phyloP scores from a whole-genome alignment of 2,888 invertebrate genomes.

The Plagiodera versicolora region DNA sequence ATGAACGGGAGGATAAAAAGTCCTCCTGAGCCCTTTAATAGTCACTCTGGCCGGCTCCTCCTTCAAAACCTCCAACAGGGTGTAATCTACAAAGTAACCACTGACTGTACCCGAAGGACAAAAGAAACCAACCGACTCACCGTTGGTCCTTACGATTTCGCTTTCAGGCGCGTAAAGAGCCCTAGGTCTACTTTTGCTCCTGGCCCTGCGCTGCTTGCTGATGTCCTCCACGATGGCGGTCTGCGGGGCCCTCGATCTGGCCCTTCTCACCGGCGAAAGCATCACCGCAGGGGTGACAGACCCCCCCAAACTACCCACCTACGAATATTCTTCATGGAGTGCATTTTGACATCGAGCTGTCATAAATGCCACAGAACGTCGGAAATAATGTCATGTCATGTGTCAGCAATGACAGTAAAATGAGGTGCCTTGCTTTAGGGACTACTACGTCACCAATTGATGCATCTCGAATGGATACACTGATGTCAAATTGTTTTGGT shows the following conservation, averaged over 20 bases:
- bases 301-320: constrained; percentile 55
- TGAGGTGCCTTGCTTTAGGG: no score
- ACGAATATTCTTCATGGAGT: not conserved
- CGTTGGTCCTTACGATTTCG: constrained; percentile 77
- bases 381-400: no score
- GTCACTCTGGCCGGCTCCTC: constrained; percentile 84
- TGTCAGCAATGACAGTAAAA: no score
- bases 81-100: constrained; percentile 66
- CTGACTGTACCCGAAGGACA: no score
- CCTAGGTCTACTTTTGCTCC: constrained; percentile 85
- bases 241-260: constrained; percentile 64
- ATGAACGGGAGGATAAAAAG: constrained; percentile 85
- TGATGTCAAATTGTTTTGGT: no score
- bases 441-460: no score
- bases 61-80: constrained; percentile 79
- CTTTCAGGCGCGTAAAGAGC: constrained; percentile 81
- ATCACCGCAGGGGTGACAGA: constrained; percentile 47
- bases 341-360: no score
- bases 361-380: no score
- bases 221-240: constrained; percentile 59
- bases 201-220: constrained; percentile 64
- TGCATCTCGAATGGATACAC: no score
- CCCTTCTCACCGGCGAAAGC: constrained; percentile 68
- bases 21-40: constrained; percentile 78
- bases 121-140: no score